These are phyloP conservation scores for Cotesia vestalis DNA, from an alignment of 1,140 invertebrate species.

Conservation along the genomic window DNA sequence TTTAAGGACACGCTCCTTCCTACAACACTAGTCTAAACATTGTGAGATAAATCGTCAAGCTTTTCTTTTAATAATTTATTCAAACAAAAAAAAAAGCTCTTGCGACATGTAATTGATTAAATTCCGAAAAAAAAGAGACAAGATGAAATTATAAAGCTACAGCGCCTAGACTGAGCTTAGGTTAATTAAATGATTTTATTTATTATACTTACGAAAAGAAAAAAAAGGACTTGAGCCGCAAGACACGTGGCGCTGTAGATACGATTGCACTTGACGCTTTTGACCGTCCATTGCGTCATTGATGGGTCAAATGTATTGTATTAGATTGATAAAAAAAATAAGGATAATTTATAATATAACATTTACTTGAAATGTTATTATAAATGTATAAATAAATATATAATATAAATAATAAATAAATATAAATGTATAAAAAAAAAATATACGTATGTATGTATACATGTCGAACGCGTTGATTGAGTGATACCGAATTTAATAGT, in stretches of 20 bases:
- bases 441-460: constrained; percentile 20
- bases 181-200: constrained; percentile 31
- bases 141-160: constrained; percentile 30
- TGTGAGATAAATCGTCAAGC: constrained; percentile 48
- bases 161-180: constrained; percentile 61
- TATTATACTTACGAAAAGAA: constrained; percentile 20
- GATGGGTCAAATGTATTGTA: constrained; percentile 48
- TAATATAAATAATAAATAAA: constrained; percentile 37
- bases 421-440: constrained; percentile 39
- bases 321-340: constrained; percentile 16
- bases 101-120: background rate
- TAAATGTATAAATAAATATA: constrained; percentile 34
- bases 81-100: constrained; percentile 2
- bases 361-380: background rate
- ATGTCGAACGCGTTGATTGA: background rate
- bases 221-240: constrained; percentile 44
- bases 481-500: background rate
- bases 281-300: constrained; percentile 56
- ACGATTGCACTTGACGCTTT: constrained; percentile 42
- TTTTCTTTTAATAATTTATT: too few species aligned
- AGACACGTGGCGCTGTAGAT: constrained; percentile 55
- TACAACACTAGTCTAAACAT: constrained; percentile 65
- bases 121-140: background rate
- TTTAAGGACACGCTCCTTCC: constrained; percentile 52
- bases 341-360: constrained; percentile 8